A percentile compares a stretch with the other conserved stretches of the same genome.
These are phyloP conservation scores for Tyria jacobaeae DNA, from an alignment of 2,888 invertebrate genomes.

Conservation along the genomic window DNA sequence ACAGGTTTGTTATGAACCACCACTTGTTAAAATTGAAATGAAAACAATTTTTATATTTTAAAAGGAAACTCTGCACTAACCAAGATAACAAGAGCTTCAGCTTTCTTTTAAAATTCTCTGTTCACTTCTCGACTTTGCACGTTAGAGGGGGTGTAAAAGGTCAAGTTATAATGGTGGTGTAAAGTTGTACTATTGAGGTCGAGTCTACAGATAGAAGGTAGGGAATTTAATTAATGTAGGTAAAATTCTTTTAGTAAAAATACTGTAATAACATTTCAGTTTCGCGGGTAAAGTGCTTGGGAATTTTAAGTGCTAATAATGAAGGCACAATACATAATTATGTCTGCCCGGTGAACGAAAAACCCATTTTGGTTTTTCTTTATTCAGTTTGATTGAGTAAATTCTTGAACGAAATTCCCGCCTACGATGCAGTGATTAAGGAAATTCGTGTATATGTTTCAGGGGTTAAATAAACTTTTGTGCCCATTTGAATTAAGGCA, in stretches of 20 bases:
- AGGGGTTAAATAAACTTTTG: neutral
- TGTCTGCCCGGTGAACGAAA: conserved; percentile 14
- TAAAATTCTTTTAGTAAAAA: conserved; percentile 65
- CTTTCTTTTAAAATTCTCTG: conserved; percentile 49
- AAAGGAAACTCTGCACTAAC: conserved; percentile 52
- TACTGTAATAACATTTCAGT: conserved; percentile 55
- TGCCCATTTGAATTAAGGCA: too few species aligned
- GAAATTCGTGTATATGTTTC: neutral
- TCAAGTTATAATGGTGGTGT: conserved; percentile 54
- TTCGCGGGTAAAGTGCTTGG: conserved; percentile 51
- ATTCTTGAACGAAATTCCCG: neutral
- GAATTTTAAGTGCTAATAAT: conserved; percentile 62
- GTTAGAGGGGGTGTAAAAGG: conserved; percentile 49
- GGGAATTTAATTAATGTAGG: conserved; percentile 74
- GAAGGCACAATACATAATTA: conserved; percentile 50
- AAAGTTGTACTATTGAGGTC: conserved; percentile 49
- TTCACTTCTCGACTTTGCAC: conserved; percentile 27
- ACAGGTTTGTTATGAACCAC: conserved; percentile 56
- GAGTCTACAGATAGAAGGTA: conserved; percentile 55
- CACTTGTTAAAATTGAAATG: conserved; percentile 58
- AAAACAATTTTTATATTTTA: conserved; percentile 66
- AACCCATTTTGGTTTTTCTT: conserved; percentile 22
- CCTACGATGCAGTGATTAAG: neutral
- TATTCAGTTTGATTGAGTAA: conserved; percentile 6
- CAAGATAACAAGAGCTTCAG: conserved; percentile 46